phyloP scores from a whole-genome alignment of 2,888 invertebrate species.

The Nephrotoma guestfalica region DNA sequence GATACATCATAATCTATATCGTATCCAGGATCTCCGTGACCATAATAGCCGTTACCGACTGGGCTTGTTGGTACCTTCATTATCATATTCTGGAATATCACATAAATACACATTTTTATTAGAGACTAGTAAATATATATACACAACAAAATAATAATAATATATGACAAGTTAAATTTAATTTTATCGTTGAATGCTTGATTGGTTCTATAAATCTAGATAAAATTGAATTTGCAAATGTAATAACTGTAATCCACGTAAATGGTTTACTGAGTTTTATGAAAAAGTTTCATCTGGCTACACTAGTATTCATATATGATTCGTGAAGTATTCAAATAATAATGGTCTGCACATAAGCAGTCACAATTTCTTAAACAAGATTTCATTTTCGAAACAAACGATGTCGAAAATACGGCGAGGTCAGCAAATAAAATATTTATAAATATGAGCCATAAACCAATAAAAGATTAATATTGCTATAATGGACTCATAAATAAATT shows the following conservation, averaged over 20 bases:
- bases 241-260: background rate
- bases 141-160: background rate
- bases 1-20: conserved; percentile 26
- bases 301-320: too few species aligned
- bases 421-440: too few species aligned
- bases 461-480: too few species aligned
- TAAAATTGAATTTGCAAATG: background rate
- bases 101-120: background rate
- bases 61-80: conserved; percentile 28
- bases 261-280: background rate
- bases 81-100: conserved; percentile 19
- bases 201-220: background rate
- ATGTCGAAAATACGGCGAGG: too few species aligned
- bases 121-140: background rate
- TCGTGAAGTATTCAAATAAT: too few species aligned
- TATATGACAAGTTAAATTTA: background rate
- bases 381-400: too few species aligned
- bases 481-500: too few species aligned
- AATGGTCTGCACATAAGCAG: too few species aligned
- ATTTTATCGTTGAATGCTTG: background rate
- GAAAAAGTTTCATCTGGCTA: background rate
- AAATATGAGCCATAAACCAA: too few species aligned
- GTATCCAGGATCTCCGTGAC: conserved; percentile 29
- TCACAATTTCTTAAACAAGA: too few species aligned
- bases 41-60: conserved; percentile 14